These are phyloP conservation scores for Cyprinodon variegatus DNA, from an alignment of 2,113 vertebrate species.

Conservation along the genomic window DNA sequence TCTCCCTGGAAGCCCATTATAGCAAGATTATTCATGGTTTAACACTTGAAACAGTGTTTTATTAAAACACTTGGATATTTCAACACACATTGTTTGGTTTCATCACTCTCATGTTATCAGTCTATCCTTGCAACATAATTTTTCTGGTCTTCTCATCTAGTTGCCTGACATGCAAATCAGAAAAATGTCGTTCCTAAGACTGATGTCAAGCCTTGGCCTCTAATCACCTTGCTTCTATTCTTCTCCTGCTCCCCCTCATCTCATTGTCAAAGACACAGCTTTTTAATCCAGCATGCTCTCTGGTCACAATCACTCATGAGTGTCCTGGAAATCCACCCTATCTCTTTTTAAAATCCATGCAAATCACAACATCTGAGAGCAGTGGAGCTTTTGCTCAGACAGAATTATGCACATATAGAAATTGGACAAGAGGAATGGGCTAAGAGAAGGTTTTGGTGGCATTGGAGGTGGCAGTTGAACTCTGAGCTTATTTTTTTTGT, in stretches of 20 bases:
- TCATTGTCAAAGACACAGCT: constrained; percentile 69
- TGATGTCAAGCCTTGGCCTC: constrained; percentile 41
- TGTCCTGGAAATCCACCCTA: constrained; percentile 74
- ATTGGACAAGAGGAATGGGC: constrained; percentile 37
- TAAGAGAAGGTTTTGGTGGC: background rate
- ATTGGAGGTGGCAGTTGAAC: background rate
- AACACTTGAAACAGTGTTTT: background rate
- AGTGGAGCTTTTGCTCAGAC: constrained; percentile 67
- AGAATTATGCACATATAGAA: constrained; percentile 68
- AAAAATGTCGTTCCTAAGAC: constrained; percentile 35
- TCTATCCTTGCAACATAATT: background rate
- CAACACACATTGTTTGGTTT: background rate
- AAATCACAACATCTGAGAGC: constrained; percentile 77
- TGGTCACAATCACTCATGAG: constrained; percentile 74
- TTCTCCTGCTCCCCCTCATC: constrained; percentile 58
- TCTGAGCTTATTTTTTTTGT: constrained; percentile 60
- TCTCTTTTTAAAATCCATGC: constrained; percentile 75
- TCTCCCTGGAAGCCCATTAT: background rate
- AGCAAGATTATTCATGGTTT: background rate
- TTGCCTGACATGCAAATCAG: constrained; percentile 36
- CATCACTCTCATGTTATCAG: background rate
- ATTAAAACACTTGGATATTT: background rate
- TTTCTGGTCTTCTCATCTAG: constrained; percentile 15
- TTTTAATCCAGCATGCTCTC: constrained; percentile 71
- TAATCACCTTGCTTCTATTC: constrained; percentile 55